Conservation (phyloP, 2,797 vertebrate genomes). For the Melanotaenia pygmaea region DNA sequence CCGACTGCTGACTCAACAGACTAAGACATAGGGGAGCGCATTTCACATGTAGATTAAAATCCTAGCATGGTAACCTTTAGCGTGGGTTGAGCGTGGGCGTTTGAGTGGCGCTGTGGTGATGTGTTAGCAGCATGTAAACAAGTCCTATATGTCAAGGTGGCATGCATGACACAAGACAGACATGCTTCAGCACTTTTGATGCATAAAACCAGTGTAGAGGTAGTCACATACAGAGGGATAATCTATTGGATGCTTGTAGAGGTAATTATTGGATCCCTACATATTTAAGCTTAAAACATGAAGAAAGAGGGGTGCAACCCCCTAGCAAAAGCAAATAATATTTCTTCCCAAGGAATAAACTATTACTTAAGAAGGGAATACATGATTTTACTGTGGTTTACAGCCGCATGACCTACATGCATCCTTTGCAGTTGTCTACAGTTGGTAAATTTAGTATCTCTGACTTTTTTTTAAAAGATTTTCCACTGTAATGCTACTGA, state of each 20-base stretch:
- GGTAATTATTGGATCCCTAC: not conserved
- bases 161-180: conserved; percentile 62
- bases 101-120: conserved; percentile 12
- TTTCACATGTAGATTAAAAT: conserved; percentile 86
- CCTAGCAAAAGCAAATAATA: too few relatives aligned
- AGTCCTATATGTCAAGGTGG: conserved; percentile 66
- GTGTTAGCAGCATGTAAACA: conserved; percentile 60
- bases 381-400: too few relatives aligned
- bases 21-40: conserved; percentile 71
- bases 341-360: too few relatives aligned
- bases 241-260: not conserved
- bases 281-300: not conserved
- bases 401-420: too few relatives aligned
- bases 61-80: conserved; percentile 76
- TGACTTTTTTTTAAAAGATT: too few relatives aligned
- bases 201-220: conserved; percentile 16
- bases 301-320: too few relatives aligned
- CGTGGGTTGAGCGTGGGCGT: conserved; percentile 45
- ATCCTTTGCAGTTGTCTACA: too few relatives aligned
- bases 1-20: conserved; percentile 82
- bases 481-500: too few relatives aligned
- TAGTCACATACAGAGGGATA: conserved; percentile 1
- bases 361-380: too few relatives aligned
- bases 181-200: conserved; percentile 44
- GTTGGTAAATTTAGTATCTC: too few relatives aligned